Evolutionary conservation across 1,140 invertebrate species (phyloP), one percentile per base, ranked within the genome.

Genomic region (Melipona quadrifasciata): DNA sequence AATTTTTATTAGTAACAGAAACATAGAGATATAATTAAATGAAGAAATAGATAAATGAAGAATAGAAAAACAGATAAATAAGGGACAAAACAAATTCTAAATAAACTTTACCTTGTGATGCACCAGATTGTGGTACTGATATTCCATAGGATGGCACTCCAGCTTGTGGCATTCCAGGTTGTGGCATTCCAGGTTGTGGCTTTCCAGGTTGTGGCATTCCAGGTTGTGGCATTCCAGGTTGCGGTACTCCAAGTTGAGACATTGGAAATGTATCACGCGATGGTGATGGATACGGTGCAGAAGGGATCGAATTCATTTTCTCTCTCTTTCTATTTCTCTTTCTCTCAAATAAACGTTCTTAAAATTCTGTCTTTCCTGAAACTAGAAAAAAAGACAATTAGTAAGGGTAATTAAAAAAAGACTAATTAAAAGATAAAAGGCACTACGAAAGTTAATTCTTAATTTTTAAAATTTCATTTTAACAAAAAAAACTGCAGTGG

Each of bases 171-270:
- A 31, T n/a, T 17, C n/a, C 51, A 19, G 51, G n/a, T 39, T 53
- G 34, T 39, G 3, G 3, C 19, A 67, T 67, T 1, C 51, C 70
- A 2, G 24, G 58, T 51, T 65, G 76, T 55, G 80, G 80, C 24
- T 64, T 72, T 24, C 6, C 64, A 0, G 64, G n/a, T 3, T 53
- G 34, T 24, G 4, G 4, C 19, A 67, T 67, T 1, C 51, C 70
- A 1, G 17, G 58, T 51, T 65, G 76, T 55, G 80, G 80, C n/a
- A 71, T 72, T 24, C 3, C 64, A 0, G 64, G 58, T 51, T 65
- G 76, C 39, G 80, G 74, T n/a, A 71, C 65, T n/a, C 6, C 31
- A 39, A 27, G 31, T 31, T 47, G 47, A 16, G 85, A 27, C 34
- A 39, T 39, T n/a, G 77, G 47, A 21, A 70, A 75, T 21, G 47